These are phyloP conservation scores for Oscheius sp. DNA, from an alignment of 2,888 invertebrate species.

Conservation along the genomic window DNA sequence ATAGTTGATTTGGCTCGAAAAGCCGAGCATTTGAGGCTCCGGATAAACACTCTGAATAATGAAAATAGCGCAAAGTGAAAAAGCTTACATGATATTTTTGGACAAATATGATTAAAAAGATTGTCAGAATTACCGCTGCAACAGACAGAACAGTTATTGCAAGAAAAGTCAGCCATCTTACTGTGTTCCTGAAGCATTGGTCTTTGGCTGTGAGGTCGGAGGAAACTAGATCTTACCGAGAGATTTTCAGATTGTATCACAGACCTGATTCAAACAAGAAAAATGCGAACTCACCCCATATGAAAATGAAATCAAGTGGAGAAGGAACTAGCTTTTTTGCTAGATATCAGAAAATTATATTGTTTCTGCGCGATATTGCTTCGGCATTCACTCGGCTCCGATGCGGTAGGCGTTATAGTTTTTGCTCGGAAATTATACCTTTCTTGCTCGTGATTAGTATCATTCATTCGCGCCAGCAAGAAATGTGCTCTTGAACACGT, in stretches of 20 bases:
- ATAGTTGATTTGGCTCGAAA: constrained; percentile 3
- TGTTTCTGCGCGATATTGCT: no score
- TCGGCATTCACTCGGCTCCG: no score
- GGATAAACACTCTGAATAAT: constrained; percentile 12
- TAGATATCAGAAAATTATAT: no score
- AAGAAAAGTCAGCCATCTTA: constrained; percentile 4
- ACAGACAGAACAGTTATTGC: background rate
- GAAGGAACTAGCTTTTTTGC: no score
- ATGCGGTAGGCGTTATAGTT: no score
- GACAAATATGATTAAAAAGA: constrained; percentile 18
- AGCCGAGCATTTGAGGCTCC: constrained; percentile 17
- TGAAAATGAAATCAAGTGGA: background rate
- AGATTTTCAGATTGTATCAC: background rate
- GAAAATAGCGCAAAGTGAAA: background rate
- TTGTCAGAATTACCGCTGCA: constrained; percentile 2
- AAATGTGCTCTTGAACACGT: no score
- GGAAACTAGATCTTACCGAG: background rate
- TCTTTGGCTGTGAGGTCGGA: background rate
- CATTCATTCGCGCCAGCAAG: no score
- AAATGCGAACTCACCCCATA: constrained; percentile 2
- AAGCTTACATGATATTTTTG: constrained; percentile 20
- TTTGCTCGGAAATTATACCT: no score
- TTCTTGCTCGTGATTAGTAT: no score
- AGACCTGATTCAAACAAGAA: background rate
- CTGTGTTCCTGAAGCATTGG: constrained; percentile 3